These are phyloP conservation scores for Oplegnathus fasciatus DNA, from an alignment of 2,113 vertebrate genomes.

Conservation along the genomic window DNA sequence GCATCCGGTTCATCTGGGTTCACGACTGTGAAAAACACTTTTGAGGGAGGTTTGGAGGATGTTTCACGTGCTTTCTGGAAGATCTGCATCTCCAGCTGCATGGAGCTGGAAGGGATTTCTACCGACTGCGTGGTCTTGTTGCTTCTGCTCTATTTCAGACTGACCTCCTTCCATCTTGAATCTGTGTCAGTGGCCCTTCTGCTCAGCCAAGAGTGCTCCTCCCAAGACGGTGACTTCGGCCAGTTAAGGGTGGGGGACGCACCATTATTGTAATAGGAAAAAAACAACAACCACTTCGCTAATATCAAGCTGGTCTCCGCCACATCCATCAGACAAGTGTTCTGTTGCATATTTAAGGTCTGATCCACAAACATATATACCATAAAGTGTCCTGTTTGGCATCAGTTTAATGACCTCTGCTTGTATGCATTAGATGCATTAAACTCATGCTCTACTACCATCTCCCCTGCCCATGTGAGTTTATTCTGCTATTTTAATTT, in stretches of 20 bases:
- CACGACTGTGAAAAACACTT: constrained; percentile 5
- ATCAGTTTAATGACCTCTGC: constrained; percentile 36
- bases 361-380: neutral
- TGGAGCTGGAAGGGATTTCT: constrained; percentile 65
- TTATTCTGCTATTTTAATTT: constrained; percentile 53
- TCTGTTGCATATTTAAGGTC: constrained; percentile 7
- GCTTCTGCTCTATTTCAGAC: constrained; percentile 83
- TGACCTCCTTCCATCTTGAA: constrained; percentile 75
- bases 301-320: constrained; percentile 23
- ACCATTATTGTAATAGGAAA: constrained; percentile 5
- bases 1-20: constrained; percentile 10
- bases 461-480: neutral
- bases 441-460: neutral
- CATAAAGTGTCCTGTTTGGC: neutral
- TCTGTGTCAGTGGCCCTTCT: constrained; percentile 71
- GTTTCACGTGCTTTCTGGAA: constrained; percentile 40
- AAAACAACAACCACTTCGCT: neutral
- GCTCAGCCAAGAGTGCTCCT: constrained; percentile 44
- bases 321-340: neutral
- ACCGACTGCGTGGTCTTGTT: constrained; percentile 55
- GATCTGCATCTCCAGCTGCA: constrained; percentile 67
- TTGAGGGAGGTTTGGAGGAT: constrained; percentile 1
- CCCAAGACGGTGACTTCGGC: constrained; percentile 23
- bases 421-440: constrained; percentile 4
- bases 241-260: neutral